Evolutionary conservation across 2,888 invertebrate species (phyloP).

Genomic region (Halocaridina rubra): DNA sequence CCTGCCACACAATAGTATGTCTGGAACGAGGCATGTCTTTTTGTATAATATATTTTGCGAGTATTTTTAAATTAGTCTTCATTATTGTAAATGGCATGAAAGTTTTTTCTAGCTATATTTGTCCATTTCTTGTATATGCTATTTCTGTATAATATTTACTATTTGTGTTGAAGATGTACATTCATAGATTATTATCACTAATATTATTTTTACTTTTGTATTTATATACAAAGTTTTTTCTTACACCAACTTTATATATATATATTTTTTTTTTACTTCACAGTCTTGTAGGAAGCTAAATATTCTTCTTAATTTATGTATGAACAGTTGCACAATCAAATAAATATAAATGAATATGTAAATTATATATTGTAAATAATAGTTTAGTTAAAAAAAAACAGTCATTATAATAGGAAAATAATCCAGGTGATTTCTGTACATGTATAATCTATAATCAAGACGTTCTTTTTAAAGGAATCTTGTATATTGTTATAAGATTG

Average conservation of each 20-base stretch:
- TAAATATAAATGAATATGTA: slow-evolving; percentile 38
- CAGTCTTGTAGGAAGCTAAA: slow-evolving; percentile 50
- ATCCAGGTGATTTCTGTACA: slow-evolving; percentile 31
- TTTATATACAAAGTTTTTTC: too few relatives aligned
- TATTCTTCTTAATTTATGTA: slow-evolving; percentile 52
- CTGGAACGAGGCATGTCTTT: slow-evolving; percentile 33
- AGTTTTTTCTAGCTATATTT: not conserved
- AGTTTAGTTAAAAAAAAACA: slow-evolving; percentile 30
- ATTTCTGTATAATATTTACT: not conserved
- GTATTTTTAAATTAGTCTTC: slow-evolving; percentile 31
- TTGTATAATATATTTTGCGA: slow-evolving; percentile 42
- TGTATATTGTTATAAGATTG: slow-evolving; percentile 55
- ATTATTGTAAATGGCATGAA: not conserved
- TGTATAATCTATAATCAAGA: slow-evolving; percentile 21
- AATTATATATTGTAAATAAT: slow-evolving; percentile 58
- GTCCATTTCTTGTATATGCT: not conserved
- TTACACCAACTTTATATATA: slow-evolving; percentile 2
- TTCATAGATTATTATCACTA: too few relatives aligned
- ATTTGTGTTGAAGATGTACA: not conserved
- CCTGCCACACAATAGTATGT: not conserved
- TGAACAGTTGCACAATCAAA: slow-evolving; percentile 54
- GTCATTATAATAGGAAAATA: slow-evolving; percentile 39
- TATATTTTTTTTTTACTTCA: slow-evolving; percentile 26
- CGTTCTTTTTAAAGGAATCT: slow-evolving; percentile 44
- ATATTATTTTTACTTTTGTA: too few relatives aligned